Percentiles rank a stretch among this genome's conserved stretches.
Evolutionary conservation across 2,888 invertebrate species (phyloP).

Genomic region (Microctonus brassicae): DNA sequence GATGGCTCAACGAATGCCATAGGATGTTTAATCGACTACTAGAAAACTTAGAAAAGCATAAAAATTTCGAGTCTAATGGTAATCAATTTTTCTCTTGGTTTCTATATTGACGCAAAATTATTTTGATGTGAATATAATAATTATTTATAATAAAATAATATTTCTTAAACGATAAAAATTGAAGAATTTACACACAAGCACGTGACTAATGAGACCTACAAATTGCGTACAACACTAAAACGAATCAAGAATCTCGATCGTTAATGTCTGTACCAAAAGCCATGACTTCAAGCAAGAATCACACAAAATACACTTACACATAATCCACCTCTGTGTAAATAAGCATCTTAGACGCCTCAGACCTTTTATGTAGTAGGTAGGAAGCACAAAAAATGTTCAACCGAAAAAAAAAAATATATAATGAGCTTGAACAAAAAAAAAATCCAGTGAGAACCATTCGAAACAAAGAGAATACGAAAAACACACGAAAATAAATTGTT

Average conservation of each 20-base stretch:
- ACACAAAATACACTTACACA: slow-evolving; percentile 14
- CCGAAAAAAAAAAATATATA: neutral
- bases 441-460: neutral
- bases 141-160: neutral
- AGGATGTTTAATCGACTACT: too few relatives aligned
- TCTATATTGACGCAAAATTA: too few relatives aligned
- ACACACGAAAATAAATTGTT: neutral
- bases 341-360: neutral
- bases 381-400: neutral
- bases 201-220: slow-evolving; percentile 46
- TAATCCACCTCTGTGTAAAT: neutral
- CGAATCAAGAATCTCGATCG: slow-evolving; percentile 53
- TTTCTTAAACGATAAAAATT: slow-evolving; percentile 49
- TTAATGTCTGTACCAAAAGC: slow-evolving; percentile 46
- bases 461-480: neutral
- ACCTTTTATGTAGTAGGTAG: neutral
- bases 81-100: too few relatives aligned
- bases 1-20: too few relatives aligned
- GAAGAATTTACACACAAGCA: slow-evolving; percentile 55
- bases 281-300: neutral
- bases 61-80: too few relatives aligned
- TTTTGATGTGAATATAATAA: neutral
- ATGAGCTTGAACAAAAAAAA: neutral
- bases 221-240: slow-evolving; percentile 41
- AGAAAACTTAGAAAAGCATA: too few relatives aligned